phyloP scores from a whole-genome alignment of 2,113 vertebrate species.

The Natator depressus region DNA sequence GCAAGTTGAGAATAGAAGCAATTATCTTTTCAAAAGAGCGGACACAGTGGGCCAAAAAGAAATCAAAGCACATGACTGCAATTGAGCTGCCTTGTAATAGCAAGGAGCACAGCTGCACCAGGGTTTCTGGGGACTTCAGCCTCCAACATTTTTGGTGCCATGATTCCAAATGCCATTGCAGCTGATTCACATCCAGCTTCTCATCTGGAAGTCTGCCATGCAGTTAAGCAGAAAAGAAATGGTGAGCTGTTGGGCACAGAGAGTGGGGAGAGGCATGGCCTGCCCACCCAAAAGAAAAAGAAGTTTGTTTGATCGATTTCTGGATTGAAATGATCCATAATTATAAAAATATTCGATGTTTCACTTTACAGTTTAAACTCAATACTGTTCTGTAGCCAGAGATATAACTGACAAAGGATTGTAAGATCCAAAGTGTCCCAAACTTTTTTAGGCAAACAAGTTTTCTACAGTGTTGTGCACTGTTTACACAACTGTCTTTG shows the following conservation, averaged over 20 bases:
- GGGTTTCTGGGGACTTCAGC: not conserved
- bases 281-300: not conserved
- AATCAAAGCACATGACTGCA: not conserved
- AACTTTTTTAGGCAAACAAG: not conserved
- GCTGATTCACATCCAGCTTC: not conserved
- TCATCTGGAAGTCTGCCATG: not conserved
- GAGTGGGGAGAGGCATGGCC: not conserved
- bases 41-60: not conserved
- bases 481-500: not conserved
- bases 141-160: not conserved
- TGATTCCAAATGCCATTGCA: not conserved
- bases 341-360: not conserved
- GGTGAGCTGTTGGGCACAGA: not conserved
- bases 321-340: not conserved
- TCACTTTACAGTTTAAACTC: not conserved
- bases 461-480: not conserved
- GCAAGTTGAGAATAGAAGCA: not conserved
- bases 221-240: not conserved
- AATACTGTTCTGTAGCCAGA: not conserved
- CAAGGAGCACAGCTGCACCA: not conserved
- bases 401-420: not conserved
- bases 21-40: not conserved
- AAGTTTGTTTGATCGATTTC: not conserved
- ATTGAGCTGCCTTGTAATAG: not conserved
- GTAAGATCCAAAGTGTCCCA: not conserved